A percentile compares a stretch with the other conserved stretches of the same genome.
Evolutionary conservation across 2,888 invertebrate genomes (phyloP).

Genomic region (Eupeodes latifasciatus): DNA sequence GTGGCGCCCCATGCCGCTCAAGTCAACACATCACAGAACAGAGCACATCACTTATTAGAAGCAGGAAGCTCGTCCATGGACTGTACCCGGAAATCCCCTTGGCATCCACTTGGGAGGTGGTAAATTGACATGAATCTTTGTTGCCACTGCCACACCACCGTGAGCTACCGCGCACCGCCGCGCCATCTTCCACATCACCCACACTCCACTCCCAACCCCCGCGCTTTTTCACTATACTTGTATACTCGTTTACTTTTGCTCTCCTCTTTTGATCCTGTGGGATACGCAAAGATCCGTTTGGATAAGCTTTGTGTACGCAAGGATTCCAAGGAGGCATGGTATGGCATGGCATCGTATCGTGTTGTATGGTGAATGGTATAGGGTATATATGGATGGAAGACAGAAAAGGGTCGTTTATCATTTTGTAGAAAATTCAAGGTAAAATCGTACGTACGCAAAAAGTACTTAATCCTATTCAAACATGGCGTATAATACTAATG

Average conservation of each 20-base stretch:
- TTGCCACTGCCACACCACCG: conserved; percentile 13
- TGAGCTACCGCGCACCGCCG: background rate
- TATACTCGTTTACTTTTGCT: background rate
- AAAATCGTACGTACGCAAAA: conserved; percentile 69
- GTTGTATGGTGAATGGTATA: no score
- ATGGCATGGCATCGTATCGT: background rate
- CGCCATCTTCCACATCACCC: background rate
- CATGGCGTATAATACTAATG: conserved; percentile 73
- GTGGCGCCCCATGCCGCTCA: background rate
- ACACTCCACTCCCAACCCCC: no score
- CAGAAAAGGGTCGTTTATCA: conserved; percentile 72
- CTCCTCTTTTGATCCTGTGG: conserved; percentile 44
- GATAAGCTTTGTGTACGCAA: conserved; percentile 49
- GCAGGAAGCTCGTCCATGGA: conserved; percentile 61
- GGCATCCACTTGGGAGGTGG: conserved; percentile 72
- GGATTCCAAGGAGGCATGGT: conserved; percentile 18
- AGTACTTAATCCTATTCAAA: conserved; percentile 75
- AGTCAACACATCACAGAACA: background rate
- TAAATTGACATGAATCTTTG: conserved; percentile 75
- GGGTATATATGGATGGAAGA: background rate
- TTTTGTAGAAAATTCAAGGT: conserved; percentile 66
- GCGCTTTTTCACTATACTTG: no score
- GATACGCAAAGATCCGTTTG: conserved; percentile 51
- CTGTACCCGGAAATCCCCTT: conserved; percentile 61
- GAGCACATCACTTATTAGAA: conserved; percentile 62